These are phyloP conservation scores for Podabrus alpinus DNA, from an alignment of 2,888 invertebrate species.

Conservation along the genomic window DNA sequence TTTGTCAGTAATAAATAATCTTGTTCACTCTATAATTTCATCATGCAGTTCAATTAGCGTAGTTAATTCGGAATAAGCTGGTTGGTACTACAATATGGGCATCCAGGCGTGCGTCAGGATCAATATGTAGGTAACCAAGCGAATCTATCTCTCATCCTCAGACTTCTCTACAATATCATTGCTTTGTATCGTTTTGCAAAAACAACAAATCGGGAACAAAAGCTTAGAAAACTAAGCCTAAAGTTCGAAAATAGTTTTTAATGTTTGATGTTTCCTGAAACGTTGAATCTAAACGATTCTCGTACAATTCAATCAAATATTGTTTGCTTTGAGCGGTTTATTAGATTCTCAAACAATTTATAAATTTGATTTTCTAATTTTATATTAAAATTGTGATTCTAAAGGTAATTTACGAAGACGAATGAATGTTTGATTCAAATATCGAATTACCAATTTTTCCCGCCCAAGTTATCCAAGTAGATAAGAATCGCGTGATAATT, in stretches of 20 bases:
- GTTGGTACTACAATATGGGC: conserved; percentile 42
- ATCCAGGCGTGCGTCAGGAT: conserved; percentile 38
- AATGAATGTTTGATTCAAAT: background rate
- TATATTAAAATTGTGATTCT: background rate
- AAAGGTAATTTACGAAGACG: background rate
- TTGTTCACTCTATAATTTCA: conserved; percentile 39
- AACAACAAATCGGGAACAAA: conserved; percentile 21
- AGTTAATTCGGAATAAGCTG: conserved; percentile 47
- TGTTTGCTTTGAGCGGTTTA: conserved; percentile 6
- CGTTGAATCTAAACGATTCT: conserved; percentile 17
- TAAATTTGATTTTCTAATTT: background rate
- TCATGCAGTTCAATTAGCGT: conserved; percentile 48
- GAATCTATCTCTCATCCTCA: conserved; percentile 30
- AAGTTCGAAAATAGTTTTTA: conserved; percentile 23
- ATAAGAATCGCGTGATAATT: background rate
- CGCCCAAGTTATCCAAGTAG: background rate
- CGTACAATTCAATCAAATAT: conserved; percentile 23
- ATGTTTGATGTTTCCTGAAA: conserved; percentile 21
- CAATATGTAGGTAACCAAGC: conserved; percentile 39
- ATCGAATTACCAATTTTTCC: background rate
- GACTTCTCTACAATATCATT: conserved; percentile 15
- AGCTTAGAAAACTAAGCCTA: conserved; percentile 23
- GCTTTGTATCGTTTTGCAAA: conserved; percentile 22
- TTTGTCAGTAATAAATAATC: conserved; percentile 38
- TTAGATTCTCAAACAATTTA: conserved; percentile 4